Conservation (phyloP, 2,113 vertebrate species). For the Chloropsis hardwickii region DNA sequence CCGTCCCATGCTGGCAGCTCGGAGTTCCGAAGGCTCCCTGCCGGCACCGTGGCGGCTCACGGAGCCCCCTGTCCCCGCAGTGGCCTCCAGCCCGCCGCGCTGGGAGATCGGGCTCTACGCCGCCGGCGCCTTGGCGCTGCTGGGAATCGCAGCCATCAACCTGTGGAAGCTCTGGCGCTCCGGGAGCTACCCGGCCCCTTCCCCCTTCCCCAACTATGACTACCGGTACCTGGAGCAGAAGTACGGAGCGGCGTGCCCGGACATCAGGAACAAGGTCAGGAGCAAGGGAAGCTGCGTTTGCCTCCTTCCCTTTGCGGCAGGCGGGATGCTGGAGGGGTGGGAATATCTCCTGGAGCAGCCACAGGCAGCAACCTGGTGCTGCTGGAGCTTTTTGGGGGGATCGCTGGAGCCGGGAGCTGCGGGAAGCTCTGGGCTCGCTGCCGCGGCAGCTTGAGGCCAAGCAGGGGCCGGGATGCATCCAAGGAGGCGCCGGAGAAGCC, state of each 20-base stretch:
- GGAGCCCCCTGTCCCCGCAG: constrained; percentile 63
- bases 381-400: neutral
- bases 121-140: constrained; percentile 84
- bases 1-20: fast-evolving
- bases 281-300: fast-evolving
- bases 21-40: fast-evolving
- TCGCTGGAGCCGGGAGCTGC: neutral
- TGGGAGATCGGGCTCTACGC: constrained; percentile 94
- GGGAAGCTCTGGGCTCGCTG: neutral
- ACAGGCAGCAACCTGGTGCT: fast-evolving
- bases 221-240: constrained; percentile 94
- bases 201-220: constrained; percentile 96
- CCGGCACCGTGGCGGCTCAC: fast-evolving
- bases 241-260: constrained; percentile 82
- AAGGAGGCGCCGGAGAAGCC: neutral
- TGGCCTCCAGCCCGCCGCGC: constrained; percentile 81
- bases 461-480: neutral
- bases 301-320: fast-evolving
- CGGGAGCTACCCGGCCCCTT: constrained; percentile 88
- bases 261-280: constrained; percentile 83
- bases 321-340: neutral
- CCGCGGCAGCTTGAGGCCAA: neutral
- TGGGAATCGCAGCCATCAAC: constrained; percentile 85
- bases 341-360: neutral
- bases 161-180: constrained; percentile 97